Evolutionary conservation across 1,140 invertebrate genomes (phyloP).

Genomic region (Metaphire vulgaris): DNA sequence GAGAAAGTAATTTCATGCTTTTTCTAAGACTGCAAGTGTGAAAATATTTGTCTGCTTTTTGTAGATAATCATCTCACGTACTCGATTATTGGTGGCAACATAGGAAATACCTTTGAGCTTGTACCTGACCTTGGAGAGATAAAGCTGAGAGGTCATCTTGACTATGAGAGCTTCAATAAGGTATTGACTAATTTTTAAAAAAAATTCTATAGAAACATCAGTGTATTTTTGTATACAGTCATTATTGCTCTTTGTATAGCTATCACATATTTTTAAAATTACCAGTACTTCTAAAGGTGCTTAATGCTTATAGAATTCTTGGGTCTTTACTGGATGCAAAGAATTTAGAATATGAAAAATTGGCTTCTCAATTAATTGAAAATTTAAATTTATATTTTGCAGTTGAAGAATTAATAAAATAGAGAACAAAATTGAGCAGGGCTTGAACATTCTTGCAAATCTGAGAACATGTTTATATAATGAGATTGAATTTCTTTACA

Average conservation of each 20-base stretch:
- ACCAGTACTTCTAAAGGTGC: background rate
- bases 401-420: no score
- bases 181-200: background rate
- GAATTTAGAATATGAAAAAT: background rate
- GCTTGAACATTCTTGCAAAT: no score
- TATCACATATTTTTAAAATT: background rate
- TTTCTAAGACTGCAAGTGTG: no score
- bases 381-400: no score
- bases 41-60: background rate
- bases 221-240: background rate
- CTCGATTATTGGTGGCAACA: conserved; percentile 9
- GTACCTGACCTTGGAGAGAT: conserved; percentile 15
- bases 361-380: no score
- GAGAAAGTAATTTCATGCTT: no score
- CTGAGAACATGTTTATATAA: no score
- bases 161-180: conserved; percentile 9
- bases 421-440: no score
- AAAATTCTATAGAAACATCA: no score
- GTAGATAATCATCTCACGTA: conserved; percentile 16
- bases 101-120: conserved; percentile 11
- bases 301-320: background rate
- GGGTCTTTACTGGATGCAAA: background rate
- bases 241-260: background rate
- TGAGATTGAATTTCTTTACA: no score
- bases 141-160: conserved; percentile 17